Conservation (phyloP, 2,113 vertebrate species). For the Cepphus grylle region DNA sequence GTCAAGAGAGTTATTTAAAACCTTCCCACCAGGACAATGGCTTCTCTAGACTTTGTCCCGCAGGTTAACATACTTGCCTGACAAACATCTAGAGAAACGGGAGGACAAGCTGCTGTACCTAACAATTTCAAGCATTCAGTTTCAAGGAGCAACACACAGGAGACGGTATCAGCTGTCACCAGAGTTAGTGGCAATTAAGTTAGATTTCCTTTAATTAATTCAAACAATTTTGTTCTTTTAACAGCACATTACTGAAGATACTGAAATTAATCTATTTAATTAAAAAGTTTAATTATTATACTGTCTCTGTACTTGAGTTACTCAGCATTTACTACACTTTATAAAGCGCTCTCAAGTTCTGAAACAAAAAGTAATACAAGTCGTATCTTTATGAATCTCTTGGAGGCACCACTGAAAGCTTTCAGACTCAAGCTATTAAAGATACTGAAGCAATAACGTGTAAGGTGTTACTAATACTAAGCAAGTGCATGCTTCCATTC, state of each 20-base stretch:
- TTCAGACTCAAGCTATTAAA: not conserved
- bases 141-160: not conserved
- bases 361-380: not conserved
- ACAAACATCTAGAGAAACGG: not conserved
- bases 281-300: not conserved
- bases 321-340: not conserved
- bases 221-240: not conserved
- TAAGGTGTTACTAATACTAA: not conserved
- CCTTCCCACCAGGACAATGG: not conserved
- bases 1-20: not conserved
- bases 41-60: not conserved
- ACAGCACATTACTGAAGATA: not conserved
- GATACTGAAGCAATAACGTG: not conserved
- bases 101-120: not conserved
- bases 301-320: not conserved
- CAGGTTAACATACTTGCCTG: not conserved
- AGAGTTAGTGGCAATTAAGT: not conserved
- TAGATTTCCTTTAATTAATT: not conserved
- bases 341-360: not conserved
- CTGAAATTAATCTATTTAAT: not conserved
- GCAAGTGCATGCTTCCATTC: not conserved
- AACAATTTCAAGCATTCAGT: not conserved
- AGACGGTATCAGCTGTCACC: not conserved
- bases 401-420: not conserved
- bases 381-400: not conserved